These are phyloP conservation scores for Parazoanthus atlanticus DNA, from an alignment of 92 coral and sea anemone species.

Conservation along the genomic window DNA sequence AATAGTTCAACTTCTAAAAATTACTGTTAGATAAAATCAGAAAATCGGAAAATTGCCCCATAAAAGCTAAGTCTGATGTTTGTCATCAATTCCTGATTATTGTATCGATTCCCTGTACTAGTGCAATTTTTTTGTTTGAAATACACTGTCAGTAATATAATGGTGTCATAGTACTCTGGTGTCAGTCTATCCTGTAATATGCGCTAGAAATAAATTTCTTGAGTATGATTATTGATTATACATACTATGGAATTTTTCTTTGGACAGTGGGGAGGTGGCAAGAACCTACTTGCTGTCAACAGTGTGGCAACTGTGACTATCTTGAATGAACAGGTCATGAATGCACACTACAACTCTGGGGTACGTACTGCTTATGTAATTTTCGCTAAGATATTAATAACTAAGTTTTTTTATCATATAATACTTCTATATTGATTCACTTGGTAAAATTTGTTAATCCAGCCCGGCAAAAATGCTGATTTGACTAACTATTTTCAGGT, in stretches of 20 bases:
- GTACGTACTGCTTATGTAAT: constrained; percentile 43
- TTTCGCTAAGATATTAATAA: not conserved
- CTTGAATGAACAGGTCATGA: constrained; percentile 96
- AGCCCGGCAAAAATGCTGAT: not conserved
- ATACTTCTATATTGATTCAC: too few relatives aligned
- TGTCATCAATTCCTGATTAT: not conserved
- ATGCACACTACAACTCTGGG: constrained; percentile 85
- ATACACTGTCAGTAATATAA: too few relatives aligned
- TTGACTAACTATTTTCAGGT: constrained; percentile 57
- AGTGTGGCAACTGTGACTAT: constrained; percentile 88
- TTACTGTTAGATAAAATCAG: too few relatives aligned
- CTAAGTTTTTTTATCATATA: too few relatives aligned
- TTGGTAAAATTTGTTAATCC: not conserved
- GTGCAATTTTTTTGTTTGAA: too few relatives aligned
- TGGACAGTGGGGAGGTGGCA: constrained; percentile 84
- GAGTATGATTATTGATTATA: too few relatives aligned
- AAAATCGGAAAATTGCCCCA: too few relatives aligned
- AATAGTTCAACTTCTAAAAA: too few relatives aligned
- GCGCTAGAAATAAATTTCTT: too few relatives aligned
- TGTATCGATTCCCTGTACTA: too few relatives aligned
- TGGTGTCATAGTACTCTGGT: not conserved
- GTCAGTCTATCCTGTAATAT: too few relatives aligned
- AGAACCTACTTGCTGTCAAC: constrained; percentile 89
- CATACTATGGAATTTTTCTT: not conserved
- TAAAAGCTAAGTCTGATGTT: not conserved